Conservation (phyloP, 1,140 invertebrate species). For the Megalonaias nervosa region DNA sequence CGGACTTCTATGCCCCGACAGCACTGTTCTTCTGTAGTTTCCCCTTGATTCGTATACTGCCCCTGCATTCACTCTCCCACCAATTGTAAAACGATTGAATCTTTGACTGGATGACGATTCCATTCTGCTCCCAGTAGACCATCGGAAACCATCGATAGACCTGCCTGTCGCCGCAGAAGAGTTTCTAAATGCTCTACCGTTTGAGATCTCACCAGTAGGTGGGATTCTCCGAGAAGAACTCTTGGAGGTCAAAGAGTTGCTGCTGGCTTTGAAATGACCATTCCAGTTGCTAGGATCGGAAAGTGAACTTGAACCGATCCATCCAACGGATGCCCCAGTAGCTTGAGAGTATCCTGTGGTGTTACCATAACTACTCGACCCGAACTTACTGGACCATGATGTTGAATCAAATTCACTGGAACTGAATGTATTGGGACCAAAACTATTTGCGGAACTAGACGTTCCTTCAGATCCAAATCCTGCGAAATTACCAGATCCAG, state of each 20-base stretch:
- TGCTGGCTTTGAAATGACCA: constrained; percentile 19
- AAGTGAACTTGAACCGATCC: background rate
- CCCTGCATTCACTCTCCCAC: constrained; percentile 17
- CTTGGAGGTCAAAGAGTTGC: background rate
- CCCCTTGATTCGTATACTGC: constrained; percentile 10
- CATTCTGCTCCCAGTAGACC: constrained; percentile 14
- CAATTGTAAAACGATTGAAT: constrained; percentile 9
- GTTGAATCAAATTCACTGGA: background rate
- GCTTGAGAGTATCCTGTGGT: background rate
- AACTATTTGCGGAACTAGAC: background rate
- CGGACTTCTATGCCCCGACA: background rate
- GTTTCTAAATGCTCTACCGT: background rate
- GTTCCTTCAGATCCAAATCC: too few species aligned
- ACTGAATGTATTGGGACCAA: background rate
- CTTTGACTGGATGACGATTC: background rate
- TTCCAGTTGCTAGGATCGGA: constrained; percentile 17
- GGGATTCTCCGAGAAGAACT: background rate
- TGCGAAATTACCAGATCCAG: too few species aligned
- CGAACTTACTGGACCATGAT: background rate
- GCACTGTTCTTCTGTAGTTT: background rate
- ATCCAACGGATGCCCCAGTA: too few species aligned
- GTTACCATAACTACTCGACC: background rate
- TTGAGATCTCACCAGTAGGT: too few species aligned
- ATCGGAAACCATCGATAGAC: constrained; percentile 20
- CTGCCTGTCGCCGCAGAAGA: constrained; percentile 4